Conservation (phyloP, 64 coral and sea anemone species). For the Stichodactyla mertensii region DNA sequence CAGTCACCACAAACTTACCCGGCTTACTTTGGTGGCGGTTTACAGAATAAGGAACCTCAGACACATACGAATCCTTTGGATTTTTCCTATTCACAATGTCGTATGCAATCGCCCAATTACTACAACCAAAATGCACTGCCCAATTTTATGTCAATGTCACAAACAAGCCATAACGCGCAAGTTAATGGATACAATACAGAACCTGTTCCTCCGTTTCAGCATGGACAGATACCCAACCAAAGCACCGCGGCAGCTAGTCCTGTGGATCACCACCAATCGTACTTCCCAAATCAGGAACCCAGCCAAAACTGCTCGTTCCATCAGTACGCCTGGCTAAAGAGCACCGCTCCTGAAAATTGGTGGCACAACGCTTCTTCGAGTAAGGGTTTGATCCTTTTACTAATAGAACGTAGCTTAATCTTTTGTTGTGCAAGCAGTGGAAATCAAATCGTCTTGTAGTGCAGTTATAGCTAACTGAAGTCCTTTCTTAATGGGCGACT, state of each 20-base stretch:
- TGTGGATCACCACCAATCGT: slow-evolving; percentile 60
- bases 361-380: slow-evolving; percentile 90
- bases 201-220: slow-evolving; percentile 60
- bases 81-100: slow-evolving; percentile 91
- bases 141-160: slow-evolving; percentile 83
- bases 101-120: slow-evolving; percentile 98
- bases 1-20: slow-evolving; percentile 92
- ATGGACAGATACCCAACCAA: slow-evolving; percentile 58
- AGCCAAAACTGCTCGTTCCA: slow-evolving; percentile 91
- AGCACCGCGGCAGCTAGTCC: slow-evolving; percentile 45
- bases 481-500: neutral
- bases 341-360: slow-evolving; percentile 73
- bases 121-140: slow-evolving; percentile 83
- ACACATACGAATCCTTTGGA: slow-evolving; percentile 72
- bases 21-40: slow-evolving; percentile 48
- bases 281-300: slow-evolving; percentile 78
- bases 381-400: slow-evolving; percentile 35
- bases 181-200: slow-evolving; percentile 91
- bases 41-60: slow-evolving; percentile 52
- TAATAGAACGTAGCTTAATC: neutral
- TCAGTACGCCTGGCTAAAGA: slow-evolving; percentile 97
- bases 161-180: slow-evolving; percentile 71
- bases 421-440: slow-evolving; percentile 7
- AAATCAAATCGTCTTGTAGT: neutral
- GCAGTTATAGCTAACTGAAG: neutral